Evolutionary conservation across 2,113 vertebrate species (phyloP).

Genomic region (Corvus hawaiiensis): DNA sequence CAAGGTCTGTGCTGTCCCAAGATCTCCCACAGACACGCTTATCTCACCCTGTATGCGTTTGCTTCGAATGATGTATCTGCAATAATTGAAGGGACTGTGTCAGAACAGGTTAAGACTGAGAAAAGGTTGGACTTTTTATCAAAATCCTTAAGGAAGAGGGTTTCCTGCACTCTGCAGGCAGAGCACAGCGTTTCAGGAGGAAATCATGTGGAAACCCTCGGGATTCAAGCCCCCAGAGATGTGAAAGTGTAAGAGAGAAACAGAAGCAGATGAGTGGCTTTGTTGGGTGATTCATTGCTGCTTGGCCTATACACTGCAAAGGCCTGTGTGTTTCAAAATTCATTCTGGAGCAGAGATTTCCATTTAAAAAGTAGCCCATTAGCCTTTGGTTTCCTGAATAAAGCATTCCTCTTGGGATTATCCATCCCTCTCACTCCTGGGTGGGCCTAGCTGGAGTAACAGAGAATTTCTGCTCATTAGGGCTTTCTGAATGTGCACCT

Average conservation of each 20-base stretch:
- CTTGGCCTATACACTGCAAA: background rate
- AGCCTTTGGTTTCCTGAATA: slow-evolving; percentile 39
- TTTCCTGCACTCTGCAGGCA: background rate
- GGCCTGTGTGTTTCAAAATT: background rate
- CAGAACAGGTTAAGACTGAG: background rate
- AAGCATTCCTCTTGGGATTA: slow-evolving; percentile 44
- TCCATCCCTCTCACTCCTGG: background rate
- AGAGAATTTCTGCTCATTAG: background rate
- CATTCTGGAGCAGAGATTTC: slow-evolving; percentile 31
- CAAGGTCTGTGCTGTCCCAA: background rate
- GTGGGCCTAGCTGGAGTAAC: slow-evolving; percentile 11
- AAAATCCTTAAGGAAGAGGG: background rate
- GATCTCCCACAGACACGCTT: background rate
- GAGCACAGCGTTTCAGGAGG: background rate
- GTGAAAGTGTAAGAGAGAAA: slow-evolving; percentile 12
- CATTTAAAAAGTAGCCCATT: slow-evolving; percentile 32
- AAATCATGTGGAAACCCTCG: background rate
- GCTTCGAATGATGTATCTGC: background rate
- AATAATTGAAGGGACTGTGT: background rate
- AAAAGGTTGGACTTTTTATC: background rate
- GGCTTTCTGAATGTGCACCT: background rate
- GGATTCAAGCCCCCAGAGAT: background rate
- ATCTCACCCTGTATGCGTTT: background rate
- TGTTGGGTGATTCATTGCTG: background rate
- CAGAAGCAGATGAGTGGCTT: slow-evolving; percentile 17